Percentiles rank a stretch among this genome's conserved stretches.
These are phyloP conservation scores for Oreocharis arfaki DNA, from an alignment of 2,113 vertebrate genomes.

Conservation along the genomic window DNA sequence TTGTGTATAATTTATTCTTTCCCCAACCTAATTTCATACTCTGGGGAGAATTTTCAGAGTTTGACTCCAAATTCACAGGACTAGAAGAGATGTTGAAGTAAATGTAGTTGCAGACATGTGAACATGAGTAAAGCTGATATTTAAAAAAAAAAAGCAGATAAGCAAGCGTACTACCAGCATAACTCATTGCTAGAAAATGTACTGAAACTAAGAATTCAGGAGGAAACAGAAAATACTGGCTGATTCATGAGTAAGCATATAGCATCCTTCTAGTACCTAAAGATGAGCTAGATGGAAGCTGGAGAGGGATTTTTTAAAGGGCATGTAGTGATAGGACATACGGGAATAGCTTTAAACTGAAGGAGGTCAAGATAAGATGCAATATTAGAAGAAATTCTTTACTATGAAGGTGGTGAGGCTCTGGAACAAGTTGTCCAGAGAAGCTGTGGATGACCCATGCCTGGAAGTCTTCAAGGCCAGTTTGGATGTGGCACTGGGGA, in stretches of 20 bases:
- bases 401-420: background rate
- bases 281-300: fast-evolving
- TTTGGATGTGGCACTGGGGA: background rate
- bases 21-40: background rate
- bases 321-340: background rate
- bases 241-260: background rate
- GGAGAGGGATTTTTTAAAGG: background rate
- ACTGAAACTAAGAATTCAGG: background rate
- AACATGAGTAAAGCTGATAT: background rate
- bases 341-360: background rate
- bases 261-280: background rate
- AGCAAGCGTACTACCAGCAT: background rate
- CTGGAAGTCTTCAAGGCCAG: background rate
- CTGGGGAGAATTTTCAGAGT: background rate
- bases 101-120: background rate
- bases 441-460: background rate
- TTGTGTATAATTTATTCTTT: background rate
- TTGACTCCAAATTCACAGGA: background rate
- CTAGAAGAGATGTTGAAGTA: background rate
- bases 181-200: background rate
- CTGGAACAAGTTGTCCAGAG: background rate
- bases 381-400: background rate
- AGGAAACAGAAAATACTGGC: background rate
- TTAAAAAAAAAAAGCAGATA: background rate
- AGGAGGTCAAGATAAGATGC: background rate